Conservation (phyloP, 2,113 vertebrate species). For the Odontesthes bonariensis region DNA sequence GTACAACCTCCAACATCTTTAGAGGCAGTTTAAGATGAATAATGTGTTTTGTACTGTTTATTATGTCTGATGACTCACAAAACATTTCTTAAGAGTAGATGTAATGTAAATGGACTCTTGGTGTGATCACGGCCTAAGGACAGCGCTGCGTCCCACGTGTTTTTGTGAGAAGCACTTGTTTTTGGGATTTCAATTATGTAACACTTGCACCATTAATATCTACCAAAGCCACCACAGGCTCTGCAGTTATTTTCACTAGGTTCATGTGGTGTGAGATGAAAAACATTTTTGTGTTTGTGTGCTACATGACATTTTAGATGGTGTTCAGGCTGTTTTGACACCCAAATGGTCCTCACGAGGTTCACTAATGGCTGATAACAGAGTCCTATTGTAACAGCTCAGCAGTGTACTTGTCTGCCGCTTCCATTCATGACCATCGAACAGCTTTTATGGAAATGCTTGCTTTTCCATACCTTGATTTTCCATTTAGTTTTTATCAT, state of each 20-base stretch:
- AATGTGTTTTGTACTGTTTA: neutral
- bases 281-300: constrained; percentile 21
- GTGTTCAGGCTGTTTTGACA: constrained; percentile 25
- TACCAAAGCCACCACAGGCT: constrained; percentile 22
- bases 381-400: constrained; percentile 42
- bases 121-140: constrained; percentile 19
- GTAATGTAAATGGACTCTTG: constrained; percentile 18
- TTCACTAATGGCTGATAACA: constrained; percentile 32
- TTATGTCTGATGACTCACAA: constrained; percentile 9
- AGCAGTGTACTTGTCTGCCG: constrained; percentile 20
- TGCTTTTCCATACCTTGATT: neutral
- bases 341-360: constrained; percentile 58
- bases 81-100: neutral
- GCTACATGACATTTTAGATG: neutral
- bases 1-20: neutral
- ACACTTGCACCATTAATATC: constrained; percentile 25
- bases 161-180: constrained; percentile 38
- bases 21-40: neutral
- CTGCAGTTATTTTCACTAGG: neutral
- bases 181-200: constrained; percentile 29
- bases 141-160: neutral
- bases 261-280: constrained; percentile 29
- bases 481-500: neutral
- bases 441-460: constrained; percentile 14
- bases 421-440: constrained; percentile 22